Evolutionary conservation across 2,888 invertebrate genomes (phyloP).

Genomic region (Romanomermis culicivorax): DNA sequence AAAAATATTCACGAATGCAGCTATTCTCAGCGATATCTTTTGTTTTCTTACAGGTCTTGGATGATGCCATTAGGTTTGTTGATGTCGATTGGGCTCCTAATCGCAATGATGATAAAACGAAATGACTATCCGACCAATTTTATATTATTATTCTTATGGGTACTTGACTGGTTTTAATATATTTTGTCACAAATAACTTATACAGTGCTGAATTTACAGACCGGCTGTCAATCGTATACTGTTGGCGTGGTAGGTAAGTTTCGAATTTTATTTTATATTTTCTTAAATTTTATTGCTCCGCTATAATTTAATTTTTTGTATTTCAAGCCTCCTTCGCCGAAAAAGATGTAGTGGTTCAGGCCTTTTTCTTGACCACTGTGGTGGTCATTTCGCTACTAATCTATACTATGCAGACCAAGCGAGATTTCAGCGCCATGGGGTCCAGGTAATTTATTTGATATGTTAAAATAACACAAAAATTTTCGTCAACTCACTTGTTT

Average conservation of each 20-base stretch:
- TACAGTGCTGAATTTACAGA: constrained; percentile 37
- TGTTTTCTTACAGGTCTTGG: constrained; percentile 32
- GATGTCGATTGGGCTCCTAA: constrained; percentile 42
- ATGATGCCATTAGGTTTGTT: constrained; percentile 31
- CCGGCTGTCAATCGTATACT: constrained; percentile 52
- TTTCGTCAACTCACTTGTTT: constrained; percentile 13
- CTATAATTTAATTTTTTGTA: background rate
- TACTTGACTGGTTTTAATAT: constrained; percentile 36
- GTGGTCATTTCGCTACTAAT: constrained; percentile 51
- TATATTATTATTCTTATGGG: constrained; percentile 49
- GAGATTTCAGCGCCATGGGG: constrained; percentile 55
- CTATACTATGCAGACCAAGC: constrained; percentile 64
- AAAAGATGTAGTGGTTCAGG: constrained; percentile 51
- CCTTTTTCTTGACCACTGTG: constrained; percentile 49
- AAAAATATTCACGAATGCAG: too few relatives aligned
- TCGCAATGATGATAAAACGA: constrained; percentile 50
- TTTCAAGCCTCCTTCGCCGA: constrained; percentile 49
- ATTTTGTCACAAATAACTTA: constrained; percentile 1
- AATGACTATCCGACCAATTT: constrained; percentile 56
- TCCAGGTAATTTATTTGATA: constrained; percentile 39
- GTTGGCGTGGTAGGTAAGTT: constrained; percentile 44
- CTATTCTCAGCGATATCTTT: too few relatives aligned
- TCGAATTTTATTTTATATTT: background rate
- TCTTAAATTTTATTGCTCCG: too few relatives aligned
- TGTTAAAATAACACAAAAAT: background rate